phyloP scores from a whole-genome alignment of 2,113 vertebrate genomes.

The Rana temporaria region DNA sequence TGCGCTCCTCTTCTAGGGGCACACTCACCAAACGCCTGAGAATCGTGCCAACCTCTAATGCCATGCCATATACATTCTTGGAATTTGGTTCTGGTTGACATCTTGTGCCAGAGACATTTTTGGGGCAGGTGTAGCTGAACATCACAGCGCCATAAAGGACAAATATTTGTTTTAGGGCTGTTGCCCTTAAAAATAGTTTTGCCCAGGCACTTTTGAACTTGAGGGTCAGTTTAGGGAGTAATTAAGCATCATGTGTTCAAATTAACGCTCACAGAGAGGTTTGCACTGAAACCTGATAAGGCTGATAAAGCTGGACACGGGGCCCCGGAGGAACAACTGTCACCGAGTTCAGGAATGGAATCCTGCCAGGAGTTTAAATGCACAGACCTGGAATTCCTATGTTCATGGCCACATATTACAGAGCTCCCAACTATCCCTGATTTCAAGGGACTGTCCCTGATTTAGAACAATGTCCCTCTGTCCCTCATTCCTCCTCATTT shows the following conservation, averaged over 20 bases:
- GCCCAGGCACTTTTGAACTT: conserved; percentile 13
- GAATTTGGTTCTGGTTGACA: no score
- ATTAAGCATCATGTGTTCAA: conserved; percentile 1
- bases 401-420: no score
- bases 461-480: no score
- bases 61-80: no score
- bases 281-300: conserved; percentile 17
- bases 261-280: not conserved
- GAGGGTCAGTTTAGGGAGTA: conserved; percentile 8
- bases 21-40: no score
- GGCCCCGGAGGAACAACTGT: conserved; percentile 17
- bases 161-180: conserved; percentile 8
- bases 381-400: not conserved
- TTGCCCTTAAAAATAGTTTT: conserved; percentile 3
- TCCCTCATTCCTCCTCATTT: no score
- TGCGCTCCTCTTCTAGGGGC: no score
- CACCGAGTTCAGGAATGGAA: conserved; percentile 5
- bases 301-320: not conserved
- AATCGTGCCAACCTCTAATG: no score
- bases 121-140: not conserved
- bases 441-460: no score
- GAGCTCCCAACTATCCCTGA: no score
- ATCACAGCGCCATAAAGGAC: not conserved
- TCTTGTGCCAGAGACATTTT: not conserved
- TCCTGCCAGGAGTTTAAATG: not conserved